These are phyloP conservation scores for Plotosus lineatus DNA, from an alignment of 2,113 vertebrate genomes.

Conservation along the genomic window DNA sequence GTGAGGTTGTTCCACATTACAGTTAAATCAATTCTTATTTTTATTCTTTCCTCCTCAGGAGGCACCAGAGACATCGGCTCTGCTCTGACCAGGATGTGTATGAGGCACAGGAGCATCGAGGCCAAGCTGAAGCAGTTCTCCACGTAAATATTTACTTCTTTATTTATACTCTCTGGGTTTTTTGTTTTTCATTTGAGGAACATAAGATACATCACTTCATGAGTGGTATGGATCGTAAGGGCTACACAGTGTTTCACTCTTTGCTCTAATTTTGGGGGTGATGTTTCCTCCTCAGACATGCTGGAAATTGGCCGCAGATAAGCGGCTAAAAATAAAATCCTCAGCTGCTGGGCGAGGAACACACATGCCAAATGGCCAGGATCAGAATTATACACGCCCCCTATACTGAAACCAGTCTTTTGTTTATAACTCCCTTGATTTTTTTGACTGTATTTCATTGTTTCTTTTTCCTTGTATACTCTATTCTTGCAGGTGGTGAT, in stretches of 20 bases:
- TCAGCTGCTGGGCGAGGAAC: slow-evolving; percentile 61
- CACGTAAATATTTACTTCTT: slow-evolving; percentile 75
- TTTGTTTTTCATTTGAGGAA: not conserved
- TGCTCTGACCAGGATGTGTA: slow-evolving; percentile 93
- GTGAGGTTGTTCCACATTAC: not conserved
- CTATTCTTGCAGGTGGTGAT: no score
- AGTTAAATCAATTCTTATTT: slow-evolving; percentile 20
- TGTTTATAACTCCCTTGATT: no score
- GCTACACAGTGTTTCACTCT: no score
- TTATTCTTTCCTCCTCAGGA: slow-evolving; percentile 71
- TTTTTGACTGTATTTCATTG: no score
- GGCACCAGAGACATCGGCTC: slow-evolving; percentile 95
- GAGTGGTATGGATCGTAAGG: no score
- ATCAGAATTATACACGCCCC: no score
- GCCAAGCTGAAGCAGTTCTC: slow-evolving; percentile 94
- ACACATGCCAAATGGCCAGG: no score
- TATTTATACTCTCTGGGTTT: not conserved
- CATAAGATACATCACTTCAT: not conserved
- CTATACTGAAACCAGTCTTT: not conserved
- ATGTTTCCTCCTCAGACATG: slow-evolving; percentile 67
- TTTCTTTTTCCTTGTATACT: no score
- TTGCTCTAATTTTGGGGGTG: slow-evolving; percentile 67
- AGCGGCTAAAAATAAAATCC: slow-evolving; percentile 68
- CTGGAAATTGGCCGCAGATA: slow-evolving; percentile 43
- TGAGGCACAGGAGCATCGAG: slow-evolving; percentile 97